These are phyloP conservation scores for Hiodon alosoides DNA, from an alignment of 2,113 vertebrate species.

Conservation along the genomic window DNA sequence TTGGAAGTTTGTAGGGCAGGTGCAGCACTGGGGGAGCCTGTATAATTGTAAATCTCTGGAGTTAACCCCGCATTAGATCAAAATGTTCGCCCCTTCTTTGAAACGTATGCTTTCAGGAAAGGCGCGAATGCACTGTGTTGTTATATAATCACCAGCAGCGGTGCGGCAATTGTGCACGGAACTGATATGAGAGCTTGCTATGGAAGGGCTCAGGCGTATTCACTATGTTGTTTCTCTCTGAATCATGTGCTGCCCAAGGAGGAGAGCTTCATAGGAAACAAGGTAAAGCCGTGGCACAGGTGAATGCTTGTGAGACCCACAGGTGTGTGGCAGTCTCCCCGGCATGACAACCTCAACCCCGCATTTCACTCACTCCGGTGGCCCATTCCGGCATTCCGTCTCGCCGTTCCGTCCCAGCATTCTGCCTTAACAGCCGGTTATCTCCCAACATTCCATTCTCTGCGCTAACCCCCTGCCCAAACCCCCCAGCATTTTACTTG, in stretches of 20 bases:
- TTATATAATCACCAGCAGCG: no score
- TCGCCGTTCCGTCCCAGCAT: not conserved
- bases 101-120: no score
- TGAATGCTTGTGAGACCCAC: slow-evolving; percentile 1
- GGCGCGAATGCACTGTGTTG: no score
- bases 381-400: no score
- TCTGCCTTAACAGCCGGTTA: not conserved
- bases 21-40: not conserved
- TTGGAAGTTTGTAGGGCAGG: not conserved
- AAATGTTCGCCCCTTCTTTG: no score
- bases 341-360: not conserved
- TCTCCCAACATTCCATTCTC: not conserved
- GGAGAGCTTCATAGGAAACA: slow-evolving; percentile 24
- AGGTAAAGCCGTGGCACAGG: slow-evolving; percentile 13
- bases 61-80: no score
- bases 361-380: no score
- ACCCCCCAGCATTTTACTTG: not conserved
- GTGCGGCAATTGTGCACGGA: not conserved
- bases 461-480: not conserved
- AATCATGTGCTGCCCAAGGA: slow-evolving; percentile 21
- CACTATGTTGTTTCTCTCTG: slow-evolving; percentile 18
- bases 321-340: not conserved
- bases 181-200: not conserved
- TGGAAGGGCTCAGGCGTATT: not conserved
- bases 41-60: no score